phyloP scores from a whole-genome alignment of 2,888 invertebrate genomes.

The Hyposoter didymator region DNA sequence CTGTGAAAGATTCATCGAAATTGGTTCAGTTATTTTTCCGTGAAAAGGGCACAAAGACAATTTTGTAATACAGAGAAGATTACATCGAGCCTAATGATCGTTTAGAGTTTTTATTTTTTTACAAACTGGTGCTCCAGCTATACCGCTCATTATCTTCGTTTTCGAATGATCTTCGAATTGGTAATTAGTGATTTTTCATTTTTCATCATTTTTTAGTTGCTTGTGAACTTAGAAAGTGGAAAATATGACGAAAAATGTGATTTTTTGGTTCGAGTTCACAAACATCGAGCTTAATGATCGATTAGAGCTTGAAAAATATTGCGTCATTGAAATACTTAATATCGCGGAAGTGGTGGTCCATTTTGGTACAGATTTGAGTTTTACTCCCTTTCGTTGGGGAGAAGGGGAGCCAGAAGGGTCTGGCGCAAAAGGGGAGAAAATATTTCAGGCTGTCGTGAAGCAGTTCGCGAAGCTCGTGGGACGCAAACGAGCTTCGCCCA shows the following conservation, averaged over 20 bases:
- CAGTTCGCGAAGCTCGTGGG: slow-evolving; percentile 57
- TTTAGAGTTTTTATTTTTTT: not conserved
- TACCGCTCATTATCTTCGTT: no score
- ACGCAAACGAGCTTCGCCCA: slow-evolving; percentile 67
- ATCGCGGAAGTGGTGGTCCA: not conserved
- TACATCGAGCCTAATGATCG: not conserved
- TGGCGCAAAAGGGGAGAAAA: slow-evolving; percentile 56
- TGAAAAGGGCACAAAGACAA: no score
- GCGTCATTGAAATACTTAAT: not conserved
- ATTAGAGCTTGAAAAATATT: not conserved
- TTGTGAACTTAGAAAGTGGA: no score
- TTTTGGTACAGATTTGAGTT: not conserved
- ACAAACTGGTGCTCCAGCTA: no score
- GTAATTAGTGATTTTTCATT: no score
- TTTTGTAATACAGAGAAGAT: not conserved
- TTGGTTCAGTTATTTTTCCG: no score
- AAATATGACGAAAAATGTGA: no score
- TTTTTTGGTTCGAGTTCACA: no score
- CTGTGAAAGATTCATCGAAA: no score
- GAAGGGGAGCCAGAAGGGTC: slow-evolving; percentile 63
- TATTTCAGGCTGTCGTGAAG: slow-evolving; percentile 60
- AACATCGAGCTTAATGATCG: not conserved
- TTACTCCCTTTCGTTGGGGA: slow-evolving; percentile 37
- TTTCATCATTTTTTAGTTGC: no score
- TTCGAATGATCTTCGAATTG: no score